phyloP scores from a whole-genome alignment of 2,888 invertebrate genomes.

The Anoncus sp. region DNA sequence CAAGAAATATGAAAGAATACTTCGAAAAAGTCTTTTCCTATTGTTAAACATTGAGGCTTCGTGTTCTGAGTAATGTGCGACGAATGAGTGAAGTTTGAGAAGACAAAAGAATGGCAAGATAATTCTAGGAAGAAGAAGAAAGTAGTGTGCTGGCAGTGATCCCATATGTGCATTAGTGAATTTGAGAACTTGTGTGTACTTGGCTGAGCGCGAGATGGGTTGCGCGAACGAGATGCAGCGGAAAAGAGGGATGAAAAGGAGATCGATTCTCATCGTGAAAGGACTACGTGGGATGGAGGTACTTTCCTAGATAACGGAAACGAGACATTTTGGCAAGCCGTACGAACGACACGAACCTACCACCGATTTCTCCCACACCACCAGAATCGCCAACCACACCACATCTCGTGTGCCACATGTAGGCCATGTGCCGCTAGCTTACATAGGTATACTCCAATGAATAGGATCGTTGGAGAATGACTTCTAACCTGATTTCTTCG shows the following conservation, averaged over 20 bases:
- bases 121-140: conserved; percentile 1
- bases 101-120: background rate
- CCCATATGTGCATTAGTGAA: conserved; percentile 27
- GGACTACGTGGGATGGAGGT: conserved; percentile 25
- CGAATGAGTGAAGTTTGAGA: conserved; percentile 1
- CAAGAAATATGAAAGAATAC: background rate
- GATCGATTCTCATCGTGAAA: conserved; percentile 59
- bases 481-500: conserved; percentile 30
- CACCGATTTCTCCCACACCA: background rate
- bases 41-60: background rate
- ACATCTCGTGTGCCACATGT: conserved; percentile 40
- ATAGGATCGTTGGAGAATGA: conserved; percentile 30
- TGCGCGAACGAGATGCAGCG: conserved; percentile 1
- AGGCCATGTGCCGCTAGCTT: conserved; percentile 51
- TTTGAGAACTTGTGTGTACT: conserved; percentile 15
- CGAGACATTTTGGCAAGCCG: conserved; percentile 57
- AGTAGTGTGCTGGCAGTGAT: conserved; percentile 54
- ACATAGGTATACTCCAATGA: conserved; percentile 29
- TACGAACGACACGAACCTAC: conserved; percentile 31
- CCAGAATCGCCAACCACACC: background rate
- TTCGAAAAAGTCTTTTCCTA: background rate
- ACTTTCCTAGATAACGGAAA: conserved; percentile 46
- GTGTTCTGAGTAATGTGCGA: background rate
- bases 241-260: conserved; percentile 44
- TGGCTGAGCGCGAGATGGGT: conserved; percentile 17